Evolutionary conservation across 1,140 invertebrate genomes (phyloP), one percentile per base, ranked within the genome.

Genomic region (Pteromalus puparum): DNA sequence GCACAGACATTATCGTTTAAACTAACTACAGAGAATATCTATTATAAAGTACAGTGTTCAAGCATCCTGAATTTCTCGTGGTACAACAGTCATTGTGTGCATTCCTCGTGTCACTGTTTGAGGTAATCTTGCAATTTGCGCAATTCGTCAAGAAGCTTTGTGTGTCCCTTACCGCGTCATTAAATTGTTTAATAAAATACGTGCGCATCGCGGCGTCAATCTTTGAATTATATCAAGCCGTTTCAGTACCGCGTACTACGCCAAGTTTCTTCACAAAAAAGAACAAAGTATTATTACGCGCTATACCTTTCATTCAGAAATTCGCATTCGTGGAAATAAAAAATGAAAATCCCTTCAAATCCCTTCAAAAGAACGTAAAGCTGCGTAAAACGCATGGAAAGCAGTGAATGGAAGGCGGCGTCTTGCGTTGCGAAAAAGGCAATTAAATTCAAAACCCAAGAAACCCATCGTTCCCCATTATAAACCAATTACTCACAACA

Each of bases 71-170:
- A 61, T 78, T 78, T 78, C 65, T 78, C 67, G 26, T n/a, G n/a
- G n/a, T n/a, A n/a, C 30, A 21, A 30, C 61, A 74, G 70, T 78
- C 65, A 83, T 79, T 61, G 1, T 4, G 53, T 61, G 67, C 9
- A 77, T 83, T 73, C 83, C 79, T 74, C 15, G 83, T 9, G 7
- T 75, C 77, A 72, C 21, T 46, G 75, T 77, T 84, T 75, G 48
- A 68, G 26, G 46, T 80, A 84, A 84, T 84, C 21, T 68, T 18
- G 46, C 65, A 80, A 84, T 67, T 79, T 28, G 13, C 42, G 42
- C 77, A 75, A 80, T 80, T 84, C 46, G 46, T 15, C 78, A 0
- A 61, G 53, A n/a, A 21, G 28, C 53, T 48, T 67, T 10, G 30
- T 10, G 30, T 67, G 1, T 26, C 0, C 67, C 46, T 79, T 65